A percentile compares a stretch with the other conserved stretches of the same genome.
Evolutionary conservation across 2,888 invertebrate species (phyloP).

Genomic region (Luffia ferchaultella): DNA sequence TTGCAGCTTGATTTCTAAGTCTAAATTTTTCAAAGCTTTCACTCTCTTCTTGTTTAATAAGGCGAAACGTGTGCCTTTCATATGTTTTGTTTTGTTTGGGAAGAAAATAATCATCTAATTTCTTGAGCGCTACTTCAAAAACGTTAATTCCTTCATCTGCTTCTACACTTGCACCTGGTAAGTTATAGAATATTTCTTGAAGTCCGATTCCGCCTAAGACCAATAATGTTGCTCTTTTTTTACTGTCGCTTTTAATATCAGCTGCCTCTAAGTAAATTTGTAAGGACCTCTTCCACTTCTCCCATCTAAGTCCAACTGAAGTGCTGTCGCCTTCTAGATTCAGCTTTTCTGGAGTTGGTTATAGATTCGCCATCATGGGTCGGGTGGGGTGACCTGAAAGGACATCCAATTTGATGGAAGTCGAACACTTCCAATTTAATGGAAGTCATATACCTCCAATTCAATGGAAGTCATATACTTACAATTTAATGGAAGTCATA

Average conservation of each 20-base stretch:
- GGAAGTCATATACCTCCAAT: too few relatives aligned
- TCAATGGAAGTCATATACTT: too few relatives aligned
- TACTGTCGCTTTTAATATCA: constrained; percentile 7
- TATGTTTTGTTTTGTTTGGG: constrained; percentile 22
- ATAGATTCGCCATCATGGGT: constrained; percentile 1
- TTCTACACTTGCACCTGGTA: constrained; percentile 4
- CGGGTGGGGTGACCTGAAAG: constrained; percentile 4
- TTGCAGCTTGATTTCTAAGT: too few relatives aligned
- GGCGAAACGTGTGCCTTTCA: constrained; percentile 17
- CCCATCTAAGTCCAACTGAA: constrained; percentile 16
- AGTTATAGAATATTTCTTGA: constrained; percentile 7
- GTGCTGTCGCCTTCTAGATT: constrained; percentile 14
- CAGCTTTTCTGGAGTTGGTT: neutral
- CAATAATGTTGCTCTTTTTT: constrained; percentile 3
- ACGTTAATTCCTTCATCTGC: constrained; percentile 4
- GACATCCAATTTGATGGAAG: constrained; percentile 5
- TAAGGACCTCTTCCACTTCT: constrained; percentile 20
- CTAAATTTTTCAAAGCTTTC: constrained; percentile 23
- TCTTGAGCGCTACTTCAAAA: constrained; percentile 14
- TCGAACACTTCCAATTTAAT: too few relatives aligned
- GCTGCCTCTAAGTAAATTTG: constrained; percentile 20
- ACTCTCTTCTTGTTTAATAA: constrained; percentile 19
- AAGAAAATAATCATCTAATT: constrained; percentile 19
- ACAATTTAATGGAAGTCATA: too few relatives aligned
- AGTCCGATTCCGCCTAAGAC: constrained; percentile 3